phyloP scores from a whole-genome alignment of 2,797 vertebrate species.

The Netta rufina region DNA sequence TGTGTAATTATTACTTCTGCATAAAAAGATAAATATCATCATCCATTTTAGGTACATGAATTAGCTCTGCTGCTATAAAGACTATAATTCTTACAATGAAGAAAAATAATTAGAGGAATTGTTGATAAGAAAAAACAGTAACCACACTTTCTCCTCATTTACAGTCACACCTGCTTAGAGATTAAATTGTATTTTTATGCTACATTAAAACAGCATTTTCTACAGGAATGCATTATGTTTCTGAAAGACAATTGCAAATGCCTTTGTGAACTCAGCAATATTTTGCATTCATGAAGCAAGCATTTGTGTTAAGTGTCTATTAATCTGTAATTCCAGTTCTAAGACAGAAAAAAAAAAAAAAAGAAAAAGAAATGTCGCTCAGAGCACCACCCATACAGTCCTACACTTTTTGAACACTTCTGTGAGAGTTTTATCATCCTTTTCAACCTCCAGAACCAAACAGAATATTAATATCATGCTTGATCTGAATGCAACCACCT shows the following conservation, averaged over 20 bases:
- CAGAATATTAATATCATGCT: conserved; percentile 31
- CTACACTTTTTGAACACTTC: neutral
- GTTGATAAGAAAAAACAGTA: conserved; percentile 44
- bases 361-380: conserved; percentile 8
- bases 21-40: conserved; percentile 30
- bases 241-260: conserved; percentile 60
- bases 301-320: conserved; percentile 61
- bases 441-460: conserved; percentile 32
- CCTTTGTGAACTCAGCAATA: conserved; percentile 69
- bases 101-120: conserved; percentile 62
- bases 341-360: neutral
- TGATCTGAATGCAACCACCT: neutral
- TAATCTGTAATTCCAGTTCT: conserved; percentile 56
- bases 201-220: conserved; percentile 75
- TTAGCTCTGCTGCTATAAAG: conserved; percentile 20
- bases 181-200: conserved; percentile 77
- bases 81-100: conserved; percentile 47
- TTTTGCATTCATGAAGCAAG: conserved; percentile 61
- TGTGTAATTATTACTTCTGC: conserved; percentile 14
- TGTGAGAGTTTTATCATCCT: conserved; percentile 5
- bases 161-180: conserved; percentile 77
- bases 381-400: neutral
- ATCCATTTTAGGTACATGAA: conserved; percentile 27
- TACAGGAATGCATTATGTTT: conserved; percentile 59
- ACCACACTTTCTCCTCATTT: conserved; percentile 43